Percentiles rank a stretch among this genome's conserved stretches.
These are phyloP conservation scores for Margarornis squamiger DNA, from an alignment of 2,797 vertebrate genomes.

Conservation along the genomic window DNA sequence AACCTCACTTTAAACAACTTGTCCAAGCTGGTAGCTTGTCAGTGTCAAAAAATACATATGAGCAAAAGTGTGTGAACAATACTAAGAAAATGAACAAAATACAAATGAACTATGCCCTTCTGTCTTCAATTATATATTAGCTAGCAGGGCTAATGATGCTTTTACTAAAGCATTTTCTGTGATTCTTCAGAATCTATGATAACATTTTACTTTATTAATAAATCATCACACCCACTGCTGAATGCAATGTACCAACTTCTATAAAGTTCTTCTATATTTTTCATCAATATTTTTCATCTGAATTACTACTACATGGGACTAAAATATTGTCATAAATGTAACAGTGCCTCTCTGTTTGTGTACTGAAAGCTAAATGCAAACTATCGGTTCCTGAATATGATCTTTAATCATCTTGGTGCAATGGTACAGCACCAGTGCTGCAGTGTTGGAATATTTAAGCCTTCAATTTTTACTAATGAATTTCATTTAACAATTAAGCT, in stretches of 20 bases:
- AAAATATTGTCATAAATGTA: neutral
- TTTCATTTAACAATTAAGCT: slow-evolving; percentile 81
- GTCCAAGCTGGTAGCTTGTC: neutral
- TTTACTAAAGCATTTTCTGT: neutral
- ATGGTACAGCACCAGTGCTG: slow-evolving; percentile 10
- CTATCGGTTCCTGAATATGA: slow-evolving; percentile 41
- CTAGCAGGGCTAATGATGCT: slow-evolving; percentile 8
- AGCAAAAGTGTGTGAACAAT: neutral
- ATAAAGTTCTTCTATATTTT: slow-evolving; percentile 5
- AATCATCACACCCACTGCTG: neutral
- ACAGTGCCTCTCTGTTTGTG: neutral
- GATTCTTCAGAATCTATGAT: slow-evolving; percentile 9
- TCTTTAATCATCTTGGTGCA: slow-evolving; percentile 65
- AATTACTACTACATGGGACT: neutral
- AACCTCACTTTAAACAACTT: slow-evolving; percentile 23
- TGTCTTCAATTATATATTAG: slow-evolving; percentile 24
- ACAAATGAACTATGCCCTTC: slow-evolving; percentile 21
- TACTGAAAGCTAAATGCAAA: slow-evolving; percentile 53
- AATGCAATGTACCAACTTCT: slow-evolving; percentile 8
- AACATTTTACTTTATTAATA: slow-evolving; percentile 42
- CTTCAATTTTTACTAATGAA: slow-evolving; percentile 78
- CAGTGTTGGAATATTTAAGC: slow-evolving; percentile 37
- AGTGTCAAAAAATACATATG: neutral
- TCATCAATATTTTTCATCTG: slow-evolving; percentile 36
- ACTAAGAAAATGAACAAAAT: neutral